These are phyloP conservation scores for Uloborus plumipes DNA, from an alignment of 2,888 invertebrate genomes.

Conservation along the genomic window DNA sequence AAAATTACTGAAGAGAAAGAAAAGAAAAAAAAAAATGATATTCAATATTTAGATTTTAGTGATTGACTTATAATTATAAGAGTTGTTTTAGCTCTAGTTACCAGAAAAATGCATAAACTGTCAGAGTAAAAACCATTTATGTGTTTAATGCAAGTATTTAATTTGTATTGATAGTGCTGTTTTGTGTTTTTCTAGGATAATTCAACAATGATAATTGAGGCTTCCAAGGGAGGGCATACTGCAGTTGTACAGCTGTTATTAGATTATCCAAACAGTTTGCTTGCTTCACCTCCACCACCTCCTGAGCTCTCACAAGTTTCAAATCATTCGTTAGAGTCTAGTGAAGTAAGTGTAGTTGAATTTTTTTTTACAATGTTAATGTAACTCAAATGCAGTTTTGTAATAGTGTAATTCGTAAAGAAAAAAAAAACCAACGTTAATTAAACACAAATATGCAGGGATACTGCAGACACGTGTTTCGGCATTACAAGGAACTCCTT, in stretches of 20 bases:
- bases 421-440: no score
- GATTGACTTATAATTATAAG: no score
- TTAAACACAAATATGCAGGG: no score
- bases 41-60: no score
- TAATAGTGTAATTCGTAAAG: no score
- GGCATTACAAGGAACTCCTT: no score
- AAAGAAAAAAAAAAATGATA: no score
- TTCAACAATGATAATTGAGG: constrained; percentile 98
- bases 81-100: neutral
- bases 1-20: no score
- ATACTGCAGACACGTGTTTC: no score
- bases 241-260: constrained; percentile 93
- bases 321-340: constrained; percentile 60
- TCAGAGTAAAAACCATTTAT: neutral
- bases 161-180: neutral
- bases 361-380: no score
- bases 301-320: constrained; percentile 65
- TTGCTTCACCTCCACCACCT: constrained; percentile 75
- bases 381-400: no score
- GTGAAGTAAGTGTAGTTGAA: constrained; percentile 44
- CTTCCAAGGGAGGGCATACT: constrained; percentile 97
- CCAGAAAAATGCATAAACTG: neutral
- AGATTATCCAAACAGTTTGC: constrained; percentile 90
- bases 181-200: constrained; percentile 79
- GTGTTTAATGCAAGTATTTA: neutral